Percentiles rank a stretch among this genome's conserved stretches.
phyloP scores from a whole-genome alignment of 2,113 vertebrate genomes.

The Oreochromis spilurus region DNA sequence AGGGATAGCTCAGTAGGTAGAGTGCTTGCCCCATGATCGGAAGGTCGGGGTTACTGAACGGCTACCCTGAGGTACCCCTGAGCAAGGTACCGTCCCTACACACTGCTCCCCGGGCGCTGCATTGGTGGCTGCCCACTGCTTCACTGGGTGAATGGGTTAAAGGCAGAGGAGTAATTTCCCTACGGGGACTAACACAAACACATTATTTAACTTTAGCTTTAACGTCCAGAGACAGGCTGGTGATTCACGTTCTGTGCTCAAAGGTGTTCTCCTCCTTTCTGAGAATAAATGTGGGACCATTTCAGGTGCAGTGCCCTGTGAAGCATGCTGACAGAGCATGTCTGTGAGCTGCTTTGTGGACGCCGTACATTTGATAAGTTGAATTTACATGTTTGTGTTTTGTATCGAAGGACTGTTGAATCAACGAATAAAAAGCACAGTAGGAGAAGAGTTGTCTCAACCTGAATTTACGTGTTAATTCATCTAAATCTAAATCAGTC shows the following conservation, averaged over 20 bases:
- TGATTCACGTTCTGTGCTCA: neutral
- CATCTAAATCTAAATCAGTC: neutral
- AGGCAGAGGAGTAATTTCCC: neutral
- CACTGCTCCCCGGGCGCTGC: neutral
- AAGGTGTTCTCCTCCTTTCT: neutral
- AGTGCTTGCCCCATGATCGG: neutral
- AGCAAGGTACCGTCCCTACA: neutral
- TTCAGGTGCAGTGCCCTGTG: neutral
- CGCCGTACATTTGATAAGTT: neutral
- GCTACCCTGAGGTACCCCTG: neutral
- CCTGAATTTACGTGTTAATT: neutral
- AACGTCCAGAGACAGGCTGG: neutral
- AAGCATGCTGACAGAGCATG: neutral
- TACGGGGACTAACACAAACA: neutral
- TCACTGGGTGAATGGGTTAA: accelerated
- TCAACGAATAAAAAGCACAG: neutral
- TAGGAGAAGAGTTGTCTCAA: neutral
- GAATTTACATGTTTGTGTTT: neutral
- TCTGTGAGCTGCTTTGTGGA: neutral
- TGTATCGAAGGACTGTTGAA: neutral
- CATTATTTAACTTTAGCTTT: neutral
- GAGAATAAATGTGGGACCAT: neutral
- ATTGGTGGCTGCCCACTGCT: neutral
- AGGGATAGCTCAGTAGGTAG: neutral
- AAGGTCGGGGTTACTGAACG: neutral